These are phyloP conservation scores for Silurus meridionalis DNA, from an alignment of 2,113 vertebrate species.

Conservation along the genomic window DNA sequence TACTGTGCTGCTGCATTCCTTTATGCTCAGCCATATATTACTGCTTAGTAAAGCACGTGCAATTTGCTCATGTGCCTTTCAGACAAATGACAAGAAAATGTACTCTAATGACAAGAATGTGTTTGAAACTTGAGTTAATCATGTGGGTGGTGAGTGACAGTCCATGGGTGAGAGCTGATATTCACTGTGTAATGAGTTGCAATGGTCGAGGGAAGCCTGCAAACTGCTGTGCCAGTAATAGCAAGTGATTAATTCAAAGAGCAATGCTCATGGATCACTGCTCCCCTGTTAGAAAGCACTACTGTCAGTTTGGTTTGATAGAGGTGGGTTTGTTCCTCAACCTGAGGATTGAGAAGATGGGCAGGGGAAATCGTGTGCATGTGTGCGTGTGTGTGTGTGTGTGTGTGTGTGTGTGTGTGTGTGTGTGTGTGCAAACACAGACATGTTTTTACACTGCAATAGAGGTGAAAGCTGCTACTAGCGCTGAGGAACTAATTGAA, in stretches of 20 bases:
- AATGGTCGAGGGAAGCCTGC: conserved; percentile 56
- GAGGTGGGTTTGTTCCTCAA: conserved; percentile 44
- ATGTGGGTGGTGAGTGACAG: conserved; percentile 25
- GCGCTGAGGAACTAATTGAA: conserved; percentile 79
- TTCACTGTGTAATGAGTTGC: conserved; percentile 65
- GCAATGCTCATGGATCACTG: conserved; percentile 65
- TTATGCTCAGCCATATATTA: not conserved
- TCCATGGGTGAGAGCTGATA: conserved; percentile 46
- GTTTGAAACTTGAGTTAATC: conserved; percentile 29
- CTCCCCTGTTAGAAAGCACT: conserved; percentile 58
- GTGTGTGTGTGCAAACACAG: conserved; percentile 1
- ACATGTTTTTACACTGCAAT: conserved; percentile 52
- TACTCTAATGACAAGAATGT: conserved; percentile 12
- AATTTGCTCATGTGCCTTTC: not conserved
- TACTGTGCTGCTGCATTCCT: not conserved
- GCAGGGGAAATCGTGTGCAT: not conserved
- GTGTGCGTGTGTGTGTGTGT: not conserved
- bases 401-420: conserved; percentile 48
- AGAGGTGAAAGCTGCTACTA: conserved; percentile 42
- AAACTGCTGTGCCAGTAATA: conserved; percentile 64
- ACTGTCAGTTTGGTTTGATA: conserved; percentile 44
- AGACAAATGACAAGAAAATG: conserved; percentile 26
- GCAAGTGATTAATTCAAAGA: conserved; percentile 65
- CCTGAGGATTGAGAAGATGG: not conserved
- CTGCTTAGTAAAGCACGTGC: not conserved